Percentiles rank a stretch among this genome's conserved stretches.
phyloP scores from a whole-genome alignment of 2,113 vertebrate species.

The Macquaria australasica region DNA sequence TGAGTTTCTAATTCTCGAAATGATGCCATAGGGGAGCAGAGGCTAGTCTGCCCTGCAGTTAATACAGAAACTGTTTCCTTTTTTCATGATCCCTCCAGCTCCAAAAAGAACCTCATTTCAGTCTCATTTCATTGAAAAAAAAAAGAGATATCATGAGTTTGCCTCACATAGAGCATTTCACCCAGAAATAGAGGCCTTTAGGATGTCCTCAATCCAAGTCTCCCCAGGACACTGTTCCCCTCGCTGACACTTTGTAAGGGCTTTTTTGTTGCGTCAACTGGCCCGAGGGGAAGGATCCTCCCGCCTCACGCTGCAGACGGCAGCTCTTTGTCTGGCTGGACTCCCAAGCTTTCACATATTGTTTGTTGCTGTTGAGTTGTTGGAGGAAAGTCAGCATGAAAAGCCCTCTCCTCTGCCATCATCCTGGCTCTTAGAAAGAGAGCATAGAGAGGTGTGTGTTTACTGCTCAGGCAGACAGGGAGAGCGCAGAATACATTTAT shows the following conservation, averaged over 20 bases:
- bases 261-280: conserved; percentile 30
- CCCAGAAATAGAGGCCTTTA: conserved; percentile 26
- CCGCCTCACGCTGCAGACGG: not conserved
- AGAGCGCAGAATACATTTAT: conserved; percentile 30
- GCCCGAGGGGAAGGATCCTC: conserved; percentile 31
- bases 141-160: conserved; percentile 34
- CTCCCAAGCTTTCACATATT: conserved; percentile 47
- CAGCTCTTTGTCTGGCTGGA: conserved; percentile 49
- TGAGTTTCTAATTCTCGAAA: conserved; percentile 56
- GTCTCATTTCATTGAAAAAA: conserved; percentile 29
- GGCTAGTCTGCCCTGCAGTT: conserved; percentile 46
- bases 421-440: conserved; percentile 30
- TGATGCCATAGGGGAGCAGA: conserved; percentile 44
- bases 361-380: conserved; percentile 38
- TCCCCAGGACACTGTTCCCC: conserved; percentile 36
- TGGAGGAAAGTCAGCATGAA: conserved; percentile 49
- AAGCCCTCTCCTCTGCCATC: conserved; percentile 39
- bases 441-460: conserved; percentile 46
- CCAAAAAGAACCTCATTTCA: conserved; percentile 36
- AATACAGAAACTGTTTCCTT: conserved; percentile 44
- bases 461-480: conserved; percentile 16
- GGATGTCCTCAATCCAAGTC: conserved; percentile 39
- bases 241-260: conserved; percentile 39
- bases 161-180: not conserved
- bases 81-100: conserved; percentile 41